phyloP scores from a whole-genome alignment of 92 coral and sea anemone species.

The Phenganax marumi region DNA sequence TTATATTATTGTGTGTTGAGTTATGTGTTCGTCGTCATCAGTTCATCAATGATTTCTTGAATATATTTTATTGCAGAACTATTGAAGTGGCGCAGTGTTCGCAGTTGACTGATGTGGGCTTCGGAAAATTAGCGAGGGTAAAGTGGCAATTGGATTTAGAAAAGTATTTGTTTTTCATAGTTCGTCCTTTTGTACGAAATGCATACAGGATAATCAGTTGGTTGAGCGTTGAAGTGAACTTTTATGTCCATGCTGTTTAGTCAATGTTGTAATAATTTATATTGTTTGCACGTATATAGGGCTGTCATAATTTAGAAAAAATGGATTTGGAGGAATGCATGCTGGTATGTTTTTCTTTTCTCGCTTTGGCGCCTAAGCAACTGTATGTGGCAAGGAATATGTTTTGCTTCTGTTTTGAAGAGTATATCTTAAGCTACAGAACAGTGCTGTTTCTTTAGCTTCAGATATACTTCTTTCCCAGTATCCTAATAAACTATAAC shows the following conservation, averaged over 20 bases:
- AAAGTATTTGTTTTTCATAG: not conserved
- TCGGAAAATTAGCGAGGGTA: slow-evolving; percentile 91
- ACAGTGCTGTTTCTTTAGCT: too few relatives aligned
- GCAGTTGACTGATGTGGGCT: slow-evolving; percentile 94
- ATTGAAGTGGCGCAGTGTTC: slow-evolving; percentile 97
- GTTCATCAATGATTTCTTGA: too few relatives aligned
- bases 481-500: too few relatives aligned
- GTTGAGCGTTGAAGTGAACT: too few relatives aligned
- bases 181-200: not conserved
- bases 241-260: too few relatives aligned
- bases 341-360: slow-evolving; percentile 61
- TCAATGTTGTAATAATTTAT: not conserved
- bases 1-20: too few relatives aligned
- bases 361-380: not conserved
- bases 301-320: slow-evolving; percentile 84
- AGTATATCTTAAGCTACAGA: too few relatives aligned
- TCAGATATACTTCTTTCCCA: too few relatives aligned
- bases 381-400: not conserved
- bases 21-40: too few relatives aligned
- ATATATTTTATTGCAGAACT: slow-evolving; percentile 55
- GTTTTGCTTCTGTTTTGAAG: not conserved
- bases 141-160: not conserved
- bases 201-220: not conserved
- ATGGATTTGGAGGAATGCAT: slow-evolving; percentile 97
- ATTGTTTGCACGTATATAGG: slow-evolving; percentile 47